Evolutionary conservation across 2,797 vertebrate genomes (phyloP).

Genomic region (Gambusia yucatana): DNA sequence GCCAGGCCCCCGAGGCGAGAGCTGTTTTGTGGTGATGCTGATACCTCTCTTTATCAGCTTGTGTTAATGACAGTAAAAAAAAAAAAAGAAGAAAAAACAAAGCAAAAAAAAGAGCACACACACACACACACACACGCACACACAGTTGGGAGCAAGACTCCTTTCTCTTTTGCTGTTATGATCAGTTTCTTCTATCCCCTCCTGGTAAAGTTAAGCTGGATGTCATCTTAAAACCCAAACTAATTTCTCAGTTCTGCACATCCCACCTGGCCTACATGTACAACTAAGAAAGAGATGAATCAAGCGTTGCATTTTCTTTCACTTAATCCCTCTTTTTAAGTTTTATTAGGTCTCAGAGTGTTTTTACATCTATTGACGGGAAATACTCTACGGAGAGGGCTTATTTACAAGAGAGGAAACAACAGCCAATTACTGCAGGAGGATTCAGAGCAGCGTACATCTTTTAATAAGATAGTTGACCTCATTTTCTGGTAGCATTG

Average conservation of each 20-base stretch:
- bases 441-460: conserved; percentile 40
- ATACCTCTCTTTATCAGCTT: conserved; percentile 57
- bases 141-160: conserved; percentile 37
- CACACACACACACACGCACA: conserved; percentile 3
- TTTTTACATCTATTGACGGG: conserved; percentile 36
- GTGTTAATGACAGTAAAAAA: conserved; percentile 62
- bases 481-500: conserved; percentile 63
- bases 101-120: no score
- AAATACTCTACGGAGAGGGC: conserved; percentile 40
- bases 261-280: conserved; percentile 49
- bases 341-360: conserved; percentile 29
- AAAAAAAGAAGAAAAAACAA: background rate
- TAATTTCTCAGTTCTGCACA: conserved; percentile 40
- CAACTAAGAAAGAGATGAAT: conserved; percentile 28
- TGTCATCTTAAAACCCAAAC: conserved; percentile 27
- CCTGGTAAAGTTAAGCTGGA: conserved; percentile 25
- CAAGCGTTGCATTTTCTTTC: conserved; percentile 15
- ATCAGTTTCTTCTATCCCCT: conserved; percentile 17
- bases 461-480: conserved; percentile 63
- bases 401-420: conserved; percentile 45
- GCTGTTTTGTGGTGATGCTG: conserved; percentile 66
- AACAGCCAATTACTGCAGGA: conserved; percentile 62
- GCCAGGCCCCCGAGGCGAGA: conserved; percentile 63
- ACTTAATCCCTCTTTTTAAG: conserved; percentile 26
- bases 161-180: conserved; percentile 20